Evolutionary conservation across 1,140 invertebrate genomes (phyloP), one percentile per base, ranked within the genome.

Genomic region (Stegodyphus dumicola): DNA sequence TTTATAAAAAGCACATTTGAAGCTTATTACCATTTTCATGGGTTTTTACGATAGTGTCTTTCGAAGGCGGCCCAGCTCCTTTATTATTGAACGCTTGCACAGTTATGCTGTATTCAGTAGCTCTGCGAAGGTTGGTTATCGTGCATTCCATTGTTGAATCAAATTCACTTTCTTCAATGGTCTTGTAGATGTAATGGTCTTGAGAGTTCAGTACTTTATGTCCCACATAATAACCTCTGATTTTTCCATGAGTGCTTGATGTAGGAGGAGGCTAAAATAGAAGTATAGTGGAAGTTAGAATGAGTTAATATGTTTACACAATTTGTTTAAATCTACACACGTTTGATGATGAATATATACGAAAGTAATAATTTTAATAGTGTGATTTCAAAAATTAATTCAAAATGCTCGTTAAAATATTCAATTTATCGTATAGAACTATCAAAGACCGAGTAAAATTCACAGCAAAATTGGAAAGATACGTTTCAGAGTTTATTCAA

Each of bases 31-130:
- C 95, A 90, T 95, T 95, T 90, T 95, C 95, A 89, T 95, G 91
- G 15, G 95, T 96, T 88, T 95, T 94, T 0, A 94, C 94, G 0
- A 93, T 92, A 0, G 93, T 91, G 54, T 94, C 93, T 77, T 95
- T 94, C 0, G 94, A 95, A 1, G 94, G 90, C 6, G 95, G 95
- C 48, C 95, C 95, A 11, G 90, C 89, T 6, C 92, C 92, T 73
- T 90, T 89, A 5, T 87, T 85, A 78, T 91, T 91, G 85, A 88
- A 91, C 54, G 89, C 90, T 76, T 90, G 90, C 0, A 90, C 87
- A 9, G 89, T 88, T n/a, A 90, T 77, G 48, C 65, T 87, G 79
- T 90, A 91, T 11, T 88, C 87, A 11, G 90, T 90, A 75, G 88
- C 90, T 49, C 89, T 88, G 52, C 86, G 76, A 18, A 91, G 86